A percentile compares a stretch with the other conserved stretches of the same genome.
Conservation (phyloP, 2,888 invertebrate genomes). For the Perithous albicinctus region DNA sequence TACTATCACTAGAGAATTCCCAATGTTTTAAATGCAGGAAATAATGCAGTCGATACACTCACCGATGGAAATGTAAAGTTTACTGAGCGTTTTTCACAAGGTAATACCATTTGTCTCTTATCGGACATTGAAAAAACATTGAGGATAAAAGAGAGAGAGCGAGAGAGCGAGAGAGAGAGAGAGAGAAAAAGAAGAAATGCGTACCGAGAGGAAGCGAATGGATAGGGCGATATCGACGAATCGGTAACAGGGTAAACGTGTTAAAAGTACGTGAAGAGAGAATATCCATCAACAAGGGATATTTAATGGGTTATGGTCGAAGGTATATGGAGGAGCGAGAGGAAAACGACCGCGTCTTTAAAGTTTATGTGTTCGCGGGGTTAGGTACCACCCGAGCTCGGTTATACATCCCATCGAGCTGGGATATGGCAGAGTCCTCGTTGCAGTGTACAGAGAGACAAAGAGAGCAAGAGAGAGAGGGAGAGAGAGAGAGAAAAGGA, state of each 20-base stretch:
- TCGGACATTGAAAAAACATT: neutral
- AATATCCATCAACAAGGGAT: conserved; percentile 61
- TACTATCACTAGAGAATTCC: neutral
- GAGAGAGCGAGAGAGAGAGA: no score
- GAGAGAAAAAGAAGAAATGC: no score
- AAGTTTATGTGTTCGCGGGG: conserved; percentile 60
- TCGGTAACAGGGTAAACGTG: conserved; percentile 48
- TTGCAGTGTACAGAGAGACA: conserved; percentile 28
- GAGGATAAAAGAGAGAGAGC: neutral
- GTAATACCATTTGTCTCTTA: neutral
- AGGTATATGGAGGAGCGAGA: conserved; percentile 29
- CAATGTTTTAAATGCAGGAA: neutral
- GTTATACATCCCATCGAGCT: conserved; percentile 45
- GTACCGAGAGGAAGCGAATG: neutral
- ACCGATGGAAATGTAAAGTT: neutral
- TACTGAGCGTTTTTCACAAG: neutral
- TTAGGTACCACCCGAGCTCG: conserved; percentile 43
- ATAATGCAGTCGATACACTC: neutral
- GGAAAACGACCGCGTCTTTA: conserved; percentile 66
- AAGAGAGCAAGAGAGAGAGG: conserved; percentile 39
- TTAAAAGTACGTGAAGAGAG: conserved; percentile 45
- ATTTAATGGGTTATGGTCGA: conserved; percentile 58
- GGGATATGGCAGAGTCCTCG: conserved; percentile 9
- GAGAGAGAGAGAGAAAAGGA: conserved; percentile 39
- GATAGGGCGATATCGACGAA: conserved; percentile 36